Percentiles rank a stretch among this genome's conserved stretches.
Evolutionary conservation across 1,140 invertebrate species (phyloP).

Genomic region (Phocides pigmalion): DNA sequence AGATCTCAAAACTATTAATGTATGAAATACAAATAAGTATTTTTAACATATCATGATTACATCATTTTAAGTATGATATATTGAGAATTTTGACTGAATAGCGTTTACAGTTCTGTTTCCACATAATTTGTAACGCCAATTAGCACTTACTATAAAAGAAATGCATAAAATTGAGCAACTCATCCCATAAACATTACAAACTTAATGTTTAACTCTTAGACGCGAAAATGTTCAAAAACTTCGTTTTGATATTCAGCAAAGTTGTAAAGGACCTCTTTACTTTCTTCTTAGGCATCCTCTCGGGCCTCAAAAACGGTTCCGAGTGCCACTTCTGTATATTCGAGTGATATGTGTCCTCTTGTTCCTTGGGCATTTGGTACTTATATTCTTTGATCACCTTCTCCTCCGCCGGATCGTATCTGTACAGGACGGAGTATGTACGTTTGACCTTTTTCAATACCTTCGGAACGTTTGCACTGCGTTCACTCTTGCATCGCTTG

Average conservation of each 20-base stretch:
- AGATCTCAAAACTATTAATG: too few species aligned
- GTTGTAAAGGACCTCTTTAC: conserved; percentile 76
- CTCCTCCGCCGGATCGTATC: conserved; percentile 74
- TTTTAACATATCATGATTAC: too few species aligned
- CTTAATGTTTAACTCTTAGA: conserved; percentile 66
- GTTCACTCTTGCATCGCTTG: conserved; percentile 76
- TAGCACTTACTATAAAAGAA: conserved; percentile 44
- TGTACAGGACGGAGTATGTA: conserved; percentile 76
- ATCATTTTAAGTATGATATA: too few species aligned
- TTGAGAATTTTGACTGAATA: not conserved
- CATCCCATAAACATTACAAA: conserved; percentile 42
- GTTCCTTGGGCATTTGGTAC: conserved; percentile 64
- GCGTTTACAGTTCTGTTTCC: not conserved
- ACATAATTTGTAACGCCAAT: conserved; percentile 35
- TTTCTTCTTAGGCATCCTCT: conserved; percentile 71
- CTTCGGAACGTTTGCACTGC: conserved; percentile 53
- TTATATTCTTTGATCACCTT: conserved; percentile 79
- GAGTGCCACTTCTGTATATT: conserved; percentile 66
- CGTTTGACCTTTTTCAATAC: conserved; percentile 73
- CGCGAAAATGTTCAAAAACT: conserved; percentile 74
- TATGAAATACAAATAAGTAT: too few species aligned
- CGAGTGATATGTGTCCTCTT: conserved; percentile 36
- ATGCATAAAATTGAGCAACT: conserved; percentile 80
- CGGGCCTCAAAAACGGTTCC: conserved; percentile 68
- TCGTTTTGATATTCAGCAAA: conserved; percentile 74